A percentile compares a stretch with the other conserved stretches of the same genome.
phyloP scores from a whole-genome alignment of 2,113 vertebrate species.

The Calidris pugnax region DNA sequence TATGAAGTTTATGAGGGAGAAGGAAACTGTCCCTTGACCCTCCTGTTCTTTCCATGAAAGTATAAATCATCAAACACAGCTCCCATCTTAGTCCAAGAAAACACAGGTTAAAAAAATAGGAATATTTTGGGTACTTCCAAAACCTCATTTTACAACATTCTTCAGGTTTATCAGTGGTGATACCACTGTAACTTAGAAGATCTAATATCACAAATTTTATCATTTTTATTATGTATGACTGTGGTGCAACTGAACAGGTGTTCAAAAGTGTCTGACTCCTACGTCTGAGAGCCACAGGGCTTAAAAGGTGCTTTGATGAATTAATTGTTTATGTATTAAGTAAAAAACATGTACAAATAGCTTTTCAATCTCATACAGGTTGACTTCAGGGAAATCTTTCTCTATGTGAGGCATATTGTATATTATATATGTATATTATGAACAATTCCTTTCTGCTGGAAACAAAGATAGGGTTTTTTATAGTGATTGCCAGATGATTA shows the following conservation, averaged over 20 bases:
- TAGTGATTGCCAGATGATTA: background rate
- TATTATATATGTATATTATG: background rate
- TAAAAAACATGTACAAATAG: background rate
- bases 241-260: background rate
- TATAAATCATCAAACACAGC: background rate
- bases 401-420: background rate
- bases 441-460: background rate
- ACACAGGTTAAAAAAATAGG: background rate
- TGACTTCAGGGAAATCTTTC: background rate
- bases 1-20: background rate
- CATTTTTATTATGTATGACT: background rate
- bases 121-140: background rate
- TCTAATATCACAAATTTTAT: background rate
- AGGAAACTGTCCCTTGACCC: background rate
- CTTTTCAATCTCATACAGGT: background rate
- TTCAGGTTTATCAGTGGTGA: background rate
- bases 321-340: background rate
- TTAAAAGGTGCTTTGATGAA: background rate
- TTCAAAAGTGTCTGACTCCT: background rate
- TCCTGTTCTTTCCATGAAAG: background rate
- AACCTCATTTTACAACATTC: background rate
- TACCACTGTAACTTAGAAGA: background rate
- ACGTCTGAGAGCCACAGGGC: background rate
- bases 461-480: background rate
- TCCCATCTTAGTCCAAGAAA: background rate